phyloP scores from a whole-genome alignment of 2,888 invertebrate species.

The Girardia tigrina region DNA sequence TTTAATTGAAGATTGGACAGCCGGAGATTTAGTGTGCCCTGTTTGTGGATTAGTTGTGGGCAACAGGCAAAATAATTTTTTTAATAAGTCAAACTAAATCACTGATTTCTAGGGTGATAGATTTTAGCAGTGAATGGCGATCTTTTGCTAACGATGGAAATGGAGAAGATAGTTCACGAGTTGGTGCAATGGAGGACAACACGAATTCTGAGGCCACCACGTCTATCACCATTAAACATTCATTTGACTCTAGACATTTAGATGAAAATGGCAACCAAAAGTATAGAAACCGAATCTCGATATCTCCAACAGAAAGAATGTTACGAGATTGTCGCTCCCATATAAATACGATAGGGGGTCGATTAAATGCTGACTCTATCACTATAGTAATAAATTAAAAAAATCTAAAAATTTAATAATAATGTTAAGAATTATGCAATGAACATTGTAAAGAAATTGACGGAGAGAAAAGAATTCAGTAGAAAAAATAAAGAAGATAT shows the following conservation, averaged over 20 bases:
- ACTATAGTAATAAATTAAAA: neutral
- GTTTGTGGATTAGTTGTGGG: slow-evolving; percentile 99
- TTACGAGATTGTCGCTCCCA: neutral
- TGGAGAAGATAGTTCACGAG: neutral
- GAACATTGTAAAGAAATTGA: neutral
- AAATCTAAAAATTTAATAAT: neutral
- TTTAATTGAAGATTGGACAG: slow-evolving; percentile 90
- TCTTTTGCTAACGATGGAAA: slow-evolving; percentile 11
- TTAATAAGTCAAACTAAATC: neutral
- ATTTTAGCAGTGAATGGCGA: slow-evolving; percentile 3
- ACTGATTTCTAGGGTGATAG: neutral
- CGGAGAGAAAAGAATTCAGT: neutral
- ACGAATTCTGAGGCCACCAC: neutral
- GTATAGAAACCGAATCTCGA: neutral
- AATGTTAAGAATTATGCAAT: slow-evolving; percentile 14
- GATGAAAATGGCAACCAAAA: slow-evolving; percentile 19
- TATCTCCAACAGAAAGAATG: slow-evolving; percentile 3
- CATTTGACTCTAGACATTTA: neutral
- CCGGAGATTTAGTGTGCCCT: slow-evolving; percentile 95
- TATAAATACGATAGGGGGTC: neutral
- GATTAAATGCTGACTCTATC: neutral
- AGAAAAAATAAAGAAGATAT: neutral
- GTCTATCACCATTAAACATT: neutral
- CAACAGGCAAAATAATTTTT: slow-evolving; percentile 62
- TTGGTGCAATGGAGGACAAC: neutral